Conservation (phyloP, 2,797 vertebrate species). For the Holocentrus rufus region DNA sequence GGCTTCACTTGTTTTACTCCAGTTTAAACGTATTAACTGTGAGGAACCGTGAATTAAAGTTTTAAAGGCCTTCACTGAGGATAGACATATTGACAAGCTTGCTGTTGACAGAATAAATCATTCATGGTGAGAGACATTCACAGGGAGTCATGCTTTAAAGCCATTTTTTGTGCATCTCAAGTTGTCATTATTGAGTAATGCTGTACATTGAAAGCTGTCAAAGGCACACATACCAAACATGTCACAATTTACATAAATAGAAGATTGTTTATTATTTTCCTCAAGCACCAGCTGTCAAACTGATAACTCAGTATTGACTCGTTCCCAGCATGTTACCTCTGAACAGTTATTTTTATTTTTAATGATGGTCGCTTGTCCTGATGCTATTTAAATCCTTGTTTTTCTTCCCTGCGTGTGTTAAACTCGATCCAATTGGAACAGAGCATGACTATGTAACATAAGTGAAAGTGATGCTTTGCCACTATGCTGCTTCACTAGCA, state of each 20-base stretch:
- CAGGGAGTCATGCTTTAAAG: background rate
- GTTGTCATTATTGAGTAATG: background rate
- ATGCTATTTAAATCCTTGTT: background rate
- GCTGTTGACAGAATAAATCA: constrained; percentile 20
- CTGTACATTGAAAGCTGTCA: no score
- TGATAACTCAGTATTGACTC: background rate
- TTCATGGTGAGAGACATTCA: constrained; percentile 20
- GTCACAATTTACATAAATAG: constrained; percentile 29
- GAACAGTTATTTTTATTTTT: background rate
- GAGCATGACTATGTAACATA: constrained; percentile 22
- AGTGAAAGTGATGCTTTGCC: background rate
- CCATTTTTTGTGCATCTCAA: background rate
- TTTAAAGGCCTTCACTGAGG: background rate
- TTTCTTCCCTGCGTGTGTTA: background rate
- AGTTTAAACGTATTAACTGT: no score
- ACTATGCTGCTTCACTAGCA: background rate
- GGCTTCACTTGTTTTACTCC: constrained; percentile 24
- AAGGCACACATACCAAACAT: constrained; percentile 25
- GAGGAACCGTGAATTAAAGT: background rate
- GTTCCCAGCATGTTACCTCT: background rate
- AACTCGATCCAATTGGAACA: background rate
- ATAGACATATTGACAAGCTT: background rate
- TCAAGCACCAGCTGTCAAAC: constrained; percentile 28
- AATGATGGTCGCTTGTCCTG: constrained; percentile 2
- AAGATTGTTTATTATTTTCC: constrained; percentile 14